phyloP scores from a whole-genome alignment of 2,888 invertebrate genomes.

The Apotomis turbidana region DNA sequence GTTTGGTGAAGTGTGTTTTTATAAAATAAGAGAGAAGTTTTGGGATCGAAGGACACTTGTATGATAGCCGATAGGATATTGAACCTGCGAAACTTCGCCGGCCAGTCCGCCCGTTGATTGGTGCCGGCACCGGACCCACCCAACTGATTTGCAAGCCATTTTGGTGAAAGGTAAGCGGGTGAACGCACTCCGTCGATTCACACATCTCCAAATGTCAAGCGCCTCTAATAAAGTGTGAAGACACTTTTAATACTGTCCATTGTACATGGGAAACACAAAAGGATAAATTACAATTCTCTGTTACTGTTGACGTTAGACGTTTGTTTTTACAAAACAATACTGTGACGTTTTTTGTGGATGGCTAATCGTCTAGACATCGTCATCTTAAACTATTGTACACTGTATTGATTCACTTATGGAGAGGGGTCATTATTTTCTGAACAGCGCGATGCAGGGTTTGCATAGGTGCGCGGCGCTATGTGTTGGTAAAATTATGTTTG shows the following conservation, averaged over 20 bases:
- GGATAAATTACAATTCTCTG: slow-evolving; percentile 6
- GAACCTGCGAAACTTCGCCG: not conserved
- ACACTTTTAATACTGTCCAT: not conserved
- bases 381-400: not conserved
- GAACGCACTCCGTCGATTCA: slow-evolving; percentile 49
- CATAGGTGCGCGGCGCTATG: too few species aligned
- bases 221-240: slow-evolving; percentile 43
- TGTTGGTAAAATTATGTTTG: too few species aligned
- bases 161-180: slow-evolving; percentile 61
- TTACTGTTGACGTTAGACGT: not conserved
- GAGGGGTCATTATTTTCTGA: too few species aligned
- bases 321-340: slow-evolving; percentile 12
- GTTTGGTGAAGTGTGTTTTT: too few species aligned
- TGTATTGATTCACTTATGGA: too few species aligned
- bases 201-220: slow-evolving; percentile 57
- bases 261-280: slow-evolving; percentile 25
- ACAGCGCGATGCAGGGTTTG: too few species aligned
- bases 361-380: slow-evolving; percentile 5
- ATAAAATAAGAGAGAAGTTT: too few species aligned
- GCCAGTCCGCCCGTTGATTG: not conserved
- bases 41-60: too few species aligned
- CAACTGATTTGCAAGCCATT: slow-evolving; percentile 52
- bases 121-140: slow-evolving; percentile 17
- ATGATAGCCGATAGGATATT: not conserved
- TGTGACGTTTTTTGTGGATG: slow-evolving; percentile 1